These are phyloP conservation scores for Suncus etruscus DNA, from an alignment of 2,113 vertebrate genomes.

Conservation along the genomic window DNA sequence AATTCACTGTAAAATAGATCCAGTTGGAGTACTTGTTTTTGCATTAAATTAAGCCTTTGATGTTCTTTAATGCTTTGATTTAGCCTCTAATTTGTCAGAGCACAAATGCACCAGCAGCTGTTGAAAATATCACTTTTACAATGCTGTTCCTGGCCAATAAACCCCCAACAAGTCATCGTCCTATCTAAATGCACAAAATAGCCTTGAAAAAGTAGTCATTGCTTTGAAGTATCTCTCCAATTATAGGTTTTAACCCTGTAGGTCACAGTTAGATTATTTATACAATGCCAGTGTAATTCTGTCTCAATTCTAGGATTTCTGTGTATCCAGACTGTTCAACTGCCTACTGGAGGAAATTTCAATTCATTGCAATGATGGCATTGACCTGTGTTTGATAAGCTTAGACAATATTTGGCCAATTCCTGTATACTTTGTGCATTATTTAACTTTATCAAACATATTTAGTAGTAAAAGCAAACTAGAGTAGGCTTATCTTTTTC, in stretches of 20 bases:
- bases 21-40: conserved; percentile 90
- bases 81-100: conserved; percentile 91
- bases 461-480: conserved; percentile 85
- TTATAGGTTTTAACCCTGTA: conserved; percentile 98
- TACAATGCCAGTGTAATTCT: conserved; percentile 97
- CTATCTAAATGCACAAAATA: conserved; percentile 90
- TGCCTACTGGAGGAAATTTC: conserved; percentile 92
- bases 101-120: conserved; percentile 91
- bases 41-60: conserved; percentile 91
- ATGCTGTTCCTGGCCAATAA: conserved; percentile 89
- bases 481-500: conserved; percentile 82
- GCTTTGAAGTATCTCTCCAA: conserved; percentile 99
- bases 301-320: conserved; percentile 93
- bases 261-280: conserved; percentile 99
- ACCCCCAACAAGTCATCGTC: conserved; percentile 88
- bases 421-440: conserved; percentile 88
- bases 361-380: conserved; percentile 87
- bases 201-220: conserved; percentile 94
- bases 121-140: conserved; percentile 93
- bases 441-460: conserved; percentile 88
- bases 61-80: conserved; percentile 90
- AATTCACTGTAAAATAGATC: conserved; percentile 89
- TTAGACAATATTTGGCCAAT: conserved; percentile 89
- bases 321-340: conserved; percentile 90
- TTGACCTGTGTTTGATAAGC: conserved; percentile 95